These are phyloP conservation scores for Pelobates cultripes DNA, from an alignment of 2,797 vertebrate genomes.

Conservation along the genomic window DNA sequence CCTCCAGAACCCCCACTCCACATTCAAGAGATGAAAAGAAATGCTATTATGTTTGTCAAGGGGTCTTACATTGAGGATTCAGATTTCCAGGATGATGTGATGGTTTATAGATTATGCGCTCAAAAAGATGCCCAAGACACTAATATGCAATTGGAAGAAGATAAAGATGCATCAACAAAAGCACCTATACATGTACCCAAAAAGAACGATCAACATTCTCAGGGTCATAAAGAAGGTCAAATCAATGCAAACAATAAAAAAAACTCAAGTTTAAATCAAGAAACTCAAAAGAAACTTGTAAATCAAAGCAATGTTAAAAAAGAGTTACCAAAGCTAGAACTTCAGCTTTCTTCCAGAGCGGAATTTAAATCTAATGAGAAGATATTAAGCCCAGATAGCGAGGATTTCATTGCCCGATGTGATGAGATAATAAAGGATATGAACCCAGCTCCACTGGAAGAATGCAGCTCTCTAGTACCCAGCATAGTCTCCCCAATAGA, in stretches of 20 bases:
- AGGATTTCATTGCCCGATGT: constrained; percentile 86
- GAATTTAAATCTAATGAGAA: constrained; percentile 62
- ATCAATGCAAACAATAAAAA: constrained; percentile 59
- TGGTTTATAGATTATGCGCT: constrained; percentile 91
- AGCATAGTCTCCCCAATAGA: constrained; percentile 65
- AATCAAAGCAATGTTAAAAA: constrained; percentile 43
- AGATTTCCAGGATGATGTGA: constrained; percentile 94
- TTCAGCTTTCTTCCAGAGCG: constrained; percentile 36
- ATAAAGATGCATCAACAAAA: constrained; percentile 32
- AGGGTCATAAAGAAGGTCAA: constrained; percentile 51
- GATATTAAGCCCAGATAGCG: constrained; percentile 61
- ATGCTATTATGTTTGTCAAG: constrained; percentile 86
- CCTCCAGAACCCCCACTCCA: constrained; percentile 79
- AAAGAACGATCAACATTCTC: constrained; percentile 25
- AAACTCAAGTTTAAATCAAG: constrained; percentile 57
- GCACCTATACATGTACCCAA: constrained; percentile 67
- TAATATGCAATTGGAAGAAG: constrained; percentile 51
- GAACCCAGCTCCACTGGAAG: constrained; percentile 66
- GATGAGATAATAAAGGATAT: constrained; percentile 88
- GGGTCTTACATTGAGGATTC: constrained; percentile 93
- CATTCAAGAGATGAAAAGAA: constrained; percentile 94
- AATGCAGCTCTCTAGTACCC: constrained; percentile 53
- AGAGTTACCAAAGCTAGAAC: constrained; percentile 44
- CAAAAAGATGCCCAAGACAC: constrained; percentile 80
- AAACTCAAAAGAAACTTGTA: constrained; percentile 52